Evolutionary conservation across 1,140 invertebrate species (phyloP).

Genomic region (Lutraria rhynchaena): DNA sequence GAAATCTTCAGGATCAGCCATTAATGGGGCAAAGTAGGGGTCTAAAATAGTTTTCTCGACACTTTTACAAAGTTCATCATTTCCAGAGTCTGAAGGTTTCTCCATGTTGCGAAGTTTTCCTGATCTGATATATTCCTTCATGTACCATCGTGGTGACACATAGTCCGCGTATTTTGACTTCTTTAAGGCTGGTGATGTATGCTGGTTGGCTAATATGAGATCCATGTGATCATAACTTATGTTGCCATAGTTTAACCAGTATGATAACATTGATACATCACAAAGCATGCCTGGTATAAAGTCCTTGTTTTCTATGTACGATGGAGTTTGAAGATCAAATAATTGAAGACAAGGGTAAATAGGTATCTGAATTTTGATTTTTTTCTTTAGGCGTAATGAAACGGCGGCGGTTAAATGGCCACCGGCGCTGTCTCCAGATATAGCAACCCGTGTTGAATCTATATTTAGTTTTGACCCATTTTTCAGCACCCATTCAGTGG

Average conservation of each 20-base stretch:
- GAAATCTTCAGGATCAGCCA: constrained; percentile 65
- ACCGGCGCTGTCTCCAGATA: constrained; percentile 76
- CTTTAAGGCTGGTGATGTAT: constrained; percentile 69
- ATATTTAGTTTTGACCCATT: constrained; percentile 63
- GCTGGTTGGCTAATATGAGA: constrained; percentile 68
- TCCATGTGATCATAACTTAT: constrained; percentile 67
- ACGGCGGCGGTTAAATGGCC: constrained; percentile 76
- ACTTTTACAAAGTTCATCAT: constrained; percentile 61
- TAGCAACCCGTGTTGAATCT: constrained; percentile 63
- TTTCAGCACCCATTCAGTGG: constrained; percentile 68
- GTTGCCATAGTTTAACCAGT: constrained; percentile 71
- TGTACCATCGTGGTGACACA: constrained; percentile 66
- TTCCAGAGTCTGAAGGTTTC: constrained; percentile 65
- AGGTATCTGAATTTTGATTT: constrained; percentile 73
- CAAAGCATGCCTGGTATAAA: constrained; percentile 70
- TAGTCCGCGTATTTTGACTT: constrained; percentile 67
- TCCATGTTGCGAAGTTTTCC: constrained; percentile 61
- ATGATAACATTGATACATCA: constrained; percentile 66
- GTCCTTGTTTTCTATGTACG: constrained; percentile 70
- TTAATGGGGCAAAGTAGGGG: constrained; percentile 70
- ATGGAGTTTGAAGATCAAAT: constrained; percentile 76
- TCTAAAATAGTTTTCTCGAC: constrained; percentile 68
- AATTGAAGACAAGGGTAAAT: constrained; percentile 76
- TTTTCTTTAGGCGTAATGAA: constrained; percentile 66
- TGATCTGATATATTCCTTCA: constrained; percentile 69